Evolutionary conservation across 92 coral and sea anemone genomes (phyloP).

Genomic region (Porites lobata): DNA sequence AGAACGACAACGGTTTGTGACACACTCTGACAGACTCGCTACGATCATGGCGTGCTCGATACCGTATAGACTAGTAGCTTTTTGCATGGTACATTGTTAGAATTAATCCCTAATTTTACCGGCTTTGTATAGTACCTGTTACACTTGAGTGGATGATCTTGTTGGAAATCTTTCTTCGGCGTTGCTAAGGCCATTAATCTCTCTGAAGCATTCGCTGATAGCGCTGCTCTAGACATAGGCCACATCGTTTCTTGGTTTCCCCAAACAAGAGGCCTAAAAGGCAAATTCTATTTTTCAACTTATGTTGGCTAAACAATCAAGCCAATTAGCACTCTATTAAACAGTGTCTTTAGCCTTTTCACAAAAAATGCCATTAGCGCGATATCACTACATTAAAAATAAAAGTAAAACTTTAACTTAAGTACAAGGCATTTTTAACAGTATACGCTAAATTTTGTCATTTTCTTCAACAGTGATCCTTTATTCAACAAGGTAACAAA

Average conservation of each 20-base stretch:
- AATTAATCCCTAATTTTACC: neutral
- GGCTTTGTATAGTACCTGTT: conserved; percentile 66
- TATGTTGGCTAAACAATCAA: conserved; percentile 5
- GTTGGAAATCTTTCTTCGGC: conserved; percentile 87
- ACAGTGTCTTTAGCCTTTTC: neutral
- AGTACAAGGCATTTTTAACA: too few relatives aligned
- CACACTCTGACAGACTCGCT: neutral
- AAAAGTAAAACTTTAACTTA: too few relatives aligned
- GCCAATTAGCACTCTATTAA: conserved; percentile 9
- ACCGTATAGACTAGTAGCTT: neutral
- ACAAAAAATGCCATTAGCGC: neutral
- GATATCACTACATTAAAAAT: neutral
- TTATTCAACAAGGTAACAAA: too few relatives aligned
- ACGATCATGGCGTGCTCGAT: neutral
- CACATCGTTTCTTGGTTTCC: conserved; percentile 88
- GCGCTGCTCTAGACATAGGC: conserved; percentile 80
- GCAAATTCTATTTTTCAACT: neutral
- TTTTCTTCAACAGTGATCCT: too few relatives aligned
- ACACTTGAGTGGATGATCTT: conserved; percentile 77
- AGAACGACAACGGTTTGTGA: neutral
- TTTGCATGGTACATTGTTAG: conserved; percentile 7
- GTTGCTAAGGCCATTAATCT: conserved; percentile 82
- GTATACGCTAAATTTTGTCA: too few relatives aligned
- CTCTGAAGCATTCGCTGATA: conserved; percentile 71
- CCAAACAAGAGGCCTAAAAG: conserved; percentile 86